Conservation (phyloP, 2,113 vertebrate genomes). For the Callipepla squamata region DNA sequence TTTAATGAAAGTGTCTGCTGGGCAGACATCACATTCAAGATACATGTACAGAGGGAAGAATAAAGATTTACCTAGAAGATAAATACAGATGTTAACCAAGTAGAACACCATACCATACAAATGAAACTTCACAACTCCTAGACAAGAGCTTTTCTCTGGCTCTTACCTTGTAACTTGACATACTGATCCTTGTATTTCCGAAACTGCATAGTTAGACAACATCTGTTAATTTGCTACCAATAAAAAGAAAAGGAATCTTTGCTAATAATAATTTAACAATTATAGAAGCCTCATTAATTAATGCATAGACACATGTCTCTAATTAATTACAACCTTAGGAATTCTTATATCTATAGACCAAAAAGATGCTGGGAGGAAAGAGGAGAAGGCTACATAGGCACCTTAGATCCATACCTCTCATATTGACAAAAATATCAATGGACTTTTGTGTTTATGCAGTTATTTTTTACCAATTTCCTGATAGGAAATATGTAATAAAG, state of each 20-base stretch:
- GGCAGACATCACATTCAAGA: neutral
- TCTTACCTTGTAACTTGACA: neutral
- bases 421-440: neutral
- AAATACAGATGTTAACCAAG: neutral
- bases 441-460: neutral
- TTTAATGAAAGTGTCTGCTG: neutral
- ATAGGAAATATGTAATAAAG: neutral
- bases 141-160: neutral
- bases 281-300: neutral
- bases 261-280: neutral
- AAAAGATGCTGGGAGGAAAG: rapidly evolving
- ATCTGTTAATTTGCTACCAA: neutral
- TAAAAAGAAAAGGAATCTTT: neutral
- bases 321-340: neutral
- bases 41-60: neutral
- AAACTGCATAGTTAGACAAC: neutral
- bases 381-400: neutral
- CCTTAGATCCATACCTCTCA: rapidly evolving
- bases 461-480: neutral
- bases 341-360: neutral
- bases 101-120: neutral
- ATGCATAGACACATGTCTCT: neutral
- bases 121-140: neutral
- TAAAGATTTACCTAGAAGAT: neutral
- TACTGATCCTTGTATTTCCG: neutral